phyloP scores from a whole-genome alignment of 2,113 vertebrate species.

The Orientallactaga bullata region DNA sequence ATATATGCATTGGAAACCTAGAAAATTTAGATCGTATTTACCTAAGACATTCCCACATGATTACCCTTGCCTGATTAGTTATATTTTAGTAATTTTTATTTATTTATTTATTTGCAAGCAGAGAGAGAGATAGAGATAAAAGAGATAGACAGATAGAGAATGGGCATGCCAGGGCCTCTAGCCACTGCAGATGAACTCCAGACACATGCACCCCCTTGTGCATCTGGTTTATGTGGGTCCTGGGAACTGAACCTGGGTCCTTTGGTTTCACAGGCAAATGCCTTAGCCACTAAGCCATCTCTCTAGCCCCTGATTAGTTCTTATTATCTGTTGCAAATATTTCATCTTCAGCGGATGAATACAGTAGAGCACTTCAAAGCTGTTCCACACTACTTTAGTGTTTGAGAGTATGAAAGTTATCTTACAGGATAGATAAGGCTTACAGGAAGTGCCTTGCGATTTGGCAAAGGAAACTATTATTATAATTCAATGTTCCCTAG shows the following conservation, averaged over 20 bases:
- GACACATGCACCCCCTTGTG: no score
- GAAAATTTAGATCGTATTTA: conserved; percentile 70
- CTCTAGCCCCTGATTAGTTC: conserved; percentile 72
- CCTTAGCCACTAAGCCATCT: no score
- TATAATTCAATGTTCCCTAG: conserved; percentile 74
- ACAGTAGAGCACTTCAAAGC: conserved; percentile 57
- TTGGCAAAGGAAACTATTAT: conserved; percentile 76
- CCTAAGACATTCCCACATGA: conserved; percentile 55
- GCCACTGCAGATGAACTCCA: no score
- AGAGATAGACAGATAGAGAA: no score
- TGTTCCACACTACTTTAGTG: conserved; percentile 42
- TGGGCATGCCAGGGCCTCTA: no score
- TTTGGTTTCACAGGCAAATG: no score
- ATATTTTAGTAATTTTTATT: no score
- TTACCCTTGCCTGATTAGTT: conserved; percentile 71
- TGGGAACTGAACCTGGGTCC: no score
- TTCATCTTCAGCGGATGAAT: conserved; percentile 66
- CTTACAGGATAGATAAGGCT: conserved; percentile 71
- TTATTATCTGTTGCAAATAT: conserved; percentile 64
- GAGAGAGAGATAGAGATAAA: no score
- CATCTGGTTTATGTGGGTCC: no score
- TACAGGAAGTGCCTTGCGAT: conserved; percentile 44
- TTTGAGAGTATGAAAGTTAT: conserved; percentile 57
- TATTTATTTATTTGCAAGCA: no score
- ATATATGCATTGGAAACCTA: conserved; percentile 38